A percentile compares a stretch with the other conserved stretches of the same genome.
These are phyloP conservation scores for Bostrychus sinensis DNA, from an alignment of 2,113 vertebrate species.

Conservation along the genomic window DNA sequence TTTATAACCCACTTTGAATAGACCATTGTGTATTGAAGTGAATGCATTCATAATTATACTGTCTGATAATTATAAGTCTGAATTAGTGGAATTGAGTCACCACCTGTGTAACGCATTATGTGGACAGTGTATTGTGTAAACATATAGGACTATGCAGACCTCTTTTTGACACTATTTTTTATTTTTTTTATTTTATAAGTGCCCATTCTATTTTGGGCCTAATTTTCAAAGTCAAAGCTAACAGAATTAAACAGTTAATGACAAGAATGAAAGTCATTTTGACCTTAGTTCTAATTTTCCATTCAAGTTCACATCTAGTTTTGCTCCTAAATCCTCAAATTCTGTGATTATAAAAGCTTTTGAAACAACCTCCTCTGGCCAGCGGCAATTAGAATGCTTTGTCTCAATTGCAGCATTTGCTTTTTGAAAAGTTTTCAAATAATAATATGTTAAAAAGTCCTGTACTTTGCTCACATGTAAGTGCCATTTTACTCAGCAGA, in stretches of 20 bases:
- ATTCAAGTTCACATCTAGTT: constrained; percentile 10
- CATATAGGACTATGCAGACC: neutral
- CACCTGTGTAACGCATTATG: no score
- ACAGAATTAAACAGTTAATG: neutral
- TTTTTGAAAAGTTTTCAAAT: neutral
- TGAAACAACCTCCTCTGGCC: neutral
- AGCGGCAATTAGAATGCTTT: constrained; percentile 2
- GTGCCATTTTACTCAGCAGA: constrained; percentile 10
- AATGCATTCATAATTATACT: no score
- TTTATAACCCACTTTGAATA: no score
- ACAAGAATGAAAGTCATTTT: neutral
- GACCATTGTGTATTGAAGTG: no score
- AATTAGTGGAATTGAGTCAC: no score
- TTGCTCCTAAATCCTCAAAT: neutral
- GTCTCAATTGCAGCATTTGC: neutral
- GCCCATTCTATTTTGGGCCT: neutral
- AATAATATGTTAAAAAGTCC: constrained; percentile 7
- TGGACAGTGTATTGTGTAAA: no score
- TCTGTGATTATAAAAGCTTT: constrained; percentile 14
- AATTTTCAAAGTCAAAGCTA: neutral
- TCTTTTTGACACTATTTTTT: neutral
- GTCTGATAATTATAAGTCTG: no score
- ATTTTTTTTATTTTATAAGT: no score
- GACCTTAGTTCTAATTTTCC: neutral
- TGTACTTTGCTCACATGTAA: neutral